Conservation (phyloP, 1,140 invertebrate genomes). For the Procambarus virginalis region DNA sequence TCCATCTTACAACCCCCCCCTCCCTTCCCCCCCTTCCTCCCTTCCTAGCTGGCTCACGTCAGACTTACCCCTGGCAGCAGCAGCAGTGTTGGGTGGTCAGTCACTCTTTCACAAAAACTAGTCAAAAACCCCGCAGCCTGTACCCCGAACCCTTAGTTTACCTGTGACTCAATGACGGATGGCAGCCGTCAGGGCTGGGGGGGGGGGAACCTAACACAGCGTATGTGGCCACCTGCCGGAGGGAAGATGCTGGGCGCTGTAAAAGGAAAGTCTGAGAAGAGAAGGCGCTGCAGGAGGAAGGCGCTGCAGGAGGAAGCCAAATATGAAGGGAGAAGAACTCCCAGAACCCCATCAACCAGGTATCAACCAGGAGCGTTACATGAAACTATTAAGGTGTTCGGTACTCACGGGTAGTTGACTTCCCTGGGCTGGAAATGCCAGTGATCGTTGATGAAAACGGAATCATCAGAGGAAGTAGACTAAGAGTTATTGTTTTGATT, state of each 20-base stretch:
- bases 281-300: not conserved
- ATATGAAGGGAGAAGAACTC: too few species aligned
- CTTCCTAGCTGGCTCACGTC: constrained; percentile 4
- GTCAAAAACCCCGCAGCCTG: constrained; percentile 40
- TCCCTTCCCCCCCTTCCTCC: too few species aligned
- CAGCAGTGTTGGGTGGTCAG: constrained; percentile 40
- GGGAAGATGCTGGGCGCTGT: not conserved
- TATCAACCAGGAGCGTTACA: not conserved
- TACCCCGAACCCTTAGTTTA: constrained; percentile 51
- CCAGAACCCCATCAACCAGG: too few species aligned
- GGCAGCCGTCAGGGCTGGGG: constrained; percentile 36
- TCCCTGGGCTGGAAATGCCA: not conserved
- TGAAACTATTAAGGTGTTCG: not conserved
- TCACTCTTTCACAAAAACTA: constrained; percentile 60
- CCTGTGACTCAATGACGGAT: constrained; percentile 61
- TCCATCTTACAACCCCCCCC: not conserved
- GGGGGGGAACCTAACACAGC: not conserved
- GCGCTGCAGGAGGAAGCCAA: not conserved
- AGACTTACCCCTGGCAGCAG: constrained; percentile 9
- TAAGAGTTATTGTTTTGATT: not conserved
- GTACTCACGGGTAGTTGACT: not conserved
- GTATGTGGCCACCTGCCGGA: not conserved
- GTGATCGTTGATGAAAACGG: not conserved
- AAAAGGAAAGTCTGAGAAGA: not conserved
- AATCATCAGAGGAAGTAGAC: not conserved